Evolutionary conservation across 2,797 vertebrate species (phyloP).

Genomic region (Scleropages formosus): DNA sequence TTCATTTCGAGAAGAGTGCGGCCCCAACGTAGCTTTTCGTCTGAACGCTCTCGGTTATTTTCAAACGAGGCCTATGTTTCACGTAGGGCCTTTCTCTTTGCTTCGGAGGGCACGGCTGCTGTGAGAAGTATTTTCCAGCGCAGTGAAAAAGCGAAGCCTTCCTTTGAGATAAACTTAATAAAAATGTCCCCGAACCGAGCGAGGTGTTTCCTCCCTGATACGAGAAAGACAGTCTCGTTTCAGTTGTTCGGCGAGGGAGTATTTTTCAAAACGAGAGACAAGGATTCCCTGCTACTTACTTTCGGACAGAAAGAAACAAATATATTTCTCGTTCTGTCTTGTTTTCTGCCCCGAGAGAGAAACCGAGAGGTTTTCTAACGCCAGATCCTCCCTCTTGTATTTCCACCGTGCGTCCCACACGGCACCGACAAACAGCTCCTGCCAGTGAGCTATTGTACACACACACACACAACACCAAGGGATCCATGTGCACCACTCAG

Average conservation of each 20-base stretch:
- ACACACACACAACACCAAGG: background rate
- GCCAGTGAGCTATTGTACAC: background rate
- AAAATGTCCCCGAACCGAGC: background rate
- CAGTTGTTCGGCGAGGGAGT: conserved; percentile 22
- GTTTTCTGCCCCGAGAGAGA: conserved; percentile 51
- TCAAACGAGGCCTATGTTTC: too few species aligned
- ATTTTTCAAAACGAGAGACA: conserved; percentile 35
- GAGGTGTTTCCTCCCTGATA: conserved; percentile 14
- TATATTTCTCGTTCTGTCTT: conserved; percentile 27
- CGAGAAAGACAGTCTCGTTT: conserved; percentile 24
- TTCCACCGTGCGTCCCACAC: conserved; percentile 47
- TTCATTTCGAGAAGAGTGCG: conserved; percentile 12
- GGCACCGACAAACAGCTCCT: conserved; percentile 26
- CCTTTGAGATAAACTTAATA: background rate
- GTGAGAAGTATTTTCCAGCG: conserved; percentile 11
- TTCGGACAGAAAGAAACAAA: conserved; percentile 32
- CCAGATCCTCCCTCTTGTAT: conserved; percentile 48
- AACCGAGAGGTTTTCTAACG: conserved; percentile 50
- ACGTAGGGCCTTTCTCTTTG: background rate
- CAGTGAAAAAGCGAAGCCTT: background rate
- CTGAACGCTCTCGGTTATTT: background rate
- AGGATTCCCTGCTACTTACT: conserved; percentile 38
- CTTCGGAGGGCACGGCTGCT: background rate
- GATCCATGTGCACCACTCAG: background rate
- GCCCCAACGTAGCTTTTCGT: background rate